Conservation (phyloP, 2,797 vertebrate genomes). For the Astyanax mexicanus region DNA sequence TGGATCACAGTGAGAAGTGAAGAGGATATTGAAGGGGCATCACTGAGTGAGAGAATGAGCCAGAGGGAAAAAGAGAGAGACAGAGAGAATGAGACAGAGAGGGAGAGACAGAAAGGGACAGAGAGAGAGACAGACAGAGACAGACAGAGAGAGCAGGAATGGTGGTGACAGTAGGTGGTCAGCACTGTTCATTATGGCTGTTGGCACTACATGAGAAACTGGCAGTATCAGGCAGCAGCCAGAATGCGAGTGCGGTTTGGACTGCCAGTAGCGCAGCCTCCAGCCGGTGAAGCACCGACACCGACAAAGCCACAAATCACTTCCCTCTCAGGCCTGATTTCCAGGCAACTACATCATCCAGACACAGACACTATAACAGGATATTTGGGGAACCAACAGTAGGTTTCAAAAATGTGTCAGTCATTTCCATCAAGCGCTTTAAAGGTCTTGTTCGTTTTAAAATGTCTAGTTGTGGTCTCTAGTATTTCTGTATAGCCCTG, state of each 20-base stretch:
- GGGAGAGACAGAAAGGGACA: not conserved
- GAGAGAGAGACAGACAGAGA: not conserved
- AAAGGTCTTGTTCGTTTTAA: too few species aligned
- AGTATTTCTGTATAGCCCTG: too few species aligned
- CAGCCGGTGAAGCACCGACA: constrained; percentile 10
- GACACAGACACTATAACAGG: not conserved
- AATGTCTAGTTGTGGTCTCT: too few species aligned
- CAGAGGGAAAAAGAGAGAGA: constrained; percentile 16
- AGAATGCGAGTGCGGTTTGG: constrained; percentile 24
- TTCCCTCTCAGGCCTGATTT: constrained; percentile 16
- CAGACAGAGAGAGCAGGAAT: constrained; percentile 27
- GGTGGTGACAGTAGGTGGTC: constrained; percentile 51
- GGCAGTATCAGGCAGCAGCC: constrained; percentile 30
- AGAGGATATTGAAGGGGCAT: constrained; percentile 45
- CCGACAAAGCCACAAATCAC: constrained; percentile 20
- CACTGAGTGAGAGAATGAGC: constrained; percentile 3
- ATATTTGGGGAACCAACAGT: not conserved
- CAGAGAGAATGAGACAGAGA: not conserved
- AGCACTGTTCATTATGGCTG: constrained; percentile 54
- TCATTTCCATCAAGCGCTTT: not conserved
- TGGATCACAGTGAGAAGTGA: constrained; percentile 54
- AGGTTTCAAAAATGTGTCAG: constrained; percentile 2
- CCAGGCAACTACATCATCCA: constrained; percentile 4
- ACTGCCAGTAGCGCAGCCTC: constrained; percentile 12
- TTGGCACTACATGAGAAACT: constrained; percentile 52